These are phyloP conservation scores for Triplophysa bombifrons DNA, from an alignment of 2,797 vertebrate genomes.

Conservation along the genomic window DNA sequence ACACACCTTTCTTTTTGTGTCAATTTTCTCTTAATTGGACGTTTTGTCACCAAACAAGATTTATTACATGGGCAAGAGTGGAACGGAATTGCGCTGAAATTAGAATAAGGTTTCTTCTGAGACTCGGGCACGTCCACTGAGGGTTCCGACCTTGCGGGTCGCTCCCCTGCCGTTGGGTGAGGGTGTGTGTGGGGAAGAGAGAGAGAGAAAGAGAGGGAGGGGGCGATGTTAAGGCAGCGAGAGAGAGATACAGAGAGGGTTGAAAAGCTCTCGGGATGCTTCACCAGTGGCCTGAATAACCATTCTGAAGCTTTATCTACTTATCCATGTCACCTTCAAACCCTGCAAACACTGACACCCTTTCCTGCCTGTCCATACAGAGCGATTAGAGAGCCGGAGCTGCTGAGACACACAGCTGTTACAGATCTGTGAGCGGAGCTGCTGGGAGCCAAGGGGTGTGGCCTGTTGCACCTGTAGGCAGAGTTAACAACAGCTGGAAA, in stretches of 20 bases:
- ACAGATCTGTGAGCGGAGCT: conserved; percentile 33
- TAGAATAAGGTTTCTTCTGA: conserved; percentile 72
- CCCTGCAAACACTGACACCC: conserved; percentile 56
- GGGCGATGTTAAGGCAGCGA: conserved; percentile 11
- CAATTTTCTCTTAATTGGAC: conserved; percentile 75
- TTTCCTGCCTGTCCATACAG: conserved; percentile 50
- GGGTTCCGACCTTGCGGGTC: conserved; percentile 72
- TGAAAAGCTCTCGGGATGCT: conserved; percentile 60
- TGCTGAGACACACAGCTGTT: conserved; percentile 49
- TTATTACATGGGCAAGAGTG: conserved; percentile 67
- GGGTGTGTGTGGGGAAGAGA: not conserved
- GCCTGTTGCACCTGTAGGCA: conserved; percentile 39
- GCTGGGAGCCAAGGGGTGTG: conserved; percentile 21
- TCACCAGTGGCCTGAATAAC: conserved; percentile 71
- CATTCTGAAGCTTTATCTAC: conserved; percentile 70
- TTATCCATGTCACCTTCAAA: conserved; percentile 77
- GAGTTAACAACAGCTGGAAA: conserved; percentile 32
- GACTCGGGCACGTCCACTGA: conserved; percentile 69
- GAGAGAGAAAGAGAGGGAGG: not conserved
- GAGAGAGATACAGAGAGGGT: conserved; percentile 16
- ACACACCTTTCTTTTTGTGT: conserved; percentile 67
- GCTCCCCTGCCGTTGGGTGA: conserved; percentile 57
- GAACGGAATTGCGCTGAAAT: conserved; percentile 72
- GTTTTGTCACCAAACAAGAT: conserved; percentile 75
- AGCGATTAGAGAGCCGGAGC: conserved; percentile 51